Percentiles rank a stretch among this genome's conserved stretches.
These are phyloP conservation scores for Xyrichtys novacula DNA, from an alignment of 2,797 vertebrate genomes.

Conservation along the genomic window DNA sequence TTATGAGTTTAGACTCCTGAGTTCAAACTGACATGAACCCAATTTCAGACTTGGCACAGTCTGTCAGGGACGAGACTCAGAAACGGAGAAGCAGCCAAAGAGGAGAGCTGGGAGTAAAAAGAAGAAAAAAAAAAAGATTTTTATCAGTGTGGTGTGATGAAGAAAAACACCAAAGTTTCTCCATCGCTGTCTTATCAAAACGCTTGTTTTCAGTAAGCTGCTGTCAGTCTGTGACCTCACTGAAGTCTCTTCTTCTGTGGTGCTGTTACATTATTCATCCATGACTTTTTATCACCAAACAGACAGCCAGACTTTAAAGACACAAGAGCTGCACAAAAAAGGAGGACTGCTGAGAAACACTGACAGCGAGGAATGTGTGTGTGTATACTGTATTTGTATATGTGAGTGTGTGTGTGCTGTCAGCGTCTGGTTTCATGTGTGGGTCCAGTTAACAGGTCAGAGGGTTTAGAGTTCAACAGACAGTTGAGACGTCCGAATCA, in stretches of 20 bases:
- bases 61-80: background rate
- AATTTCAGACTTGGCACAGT: background rate
- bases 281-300: background rate
- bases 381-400: too few species aligned
- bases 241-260: background rate
- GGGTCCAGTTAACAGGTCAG: slow-evolving; percentile 34
- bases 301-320: too few species aligned
- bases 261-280: background rate
- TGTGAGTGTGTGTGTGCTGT: too few species aligned
- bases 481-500: slow-evolving; percentile 16
- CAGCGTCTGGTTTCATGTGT: slow-evolving; percentile 36
- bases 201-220: background rate
- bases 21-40: slow-evolving; percentile 4
- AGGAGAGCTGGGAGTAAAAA: background rate
- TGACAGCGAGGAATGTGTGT: background rate
- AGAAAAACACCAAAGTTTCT: background rate
- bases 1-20: slow-evolving; percentile 2
- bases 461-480: slow-evolving; percentile 28
- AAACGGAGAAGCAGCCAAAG: background rate
- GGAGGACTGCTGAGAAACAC: background rate
- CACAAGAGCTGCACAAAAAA: background rate
- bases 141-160: background rate
- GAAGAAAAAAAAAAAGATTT: background rate
- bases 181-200: background rate
- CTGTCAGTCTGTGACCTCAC: background rate